phyloP scores from a whole-genome alignment of 2,888 invertebrate genomes.

The Phasia obesa region DNA sequence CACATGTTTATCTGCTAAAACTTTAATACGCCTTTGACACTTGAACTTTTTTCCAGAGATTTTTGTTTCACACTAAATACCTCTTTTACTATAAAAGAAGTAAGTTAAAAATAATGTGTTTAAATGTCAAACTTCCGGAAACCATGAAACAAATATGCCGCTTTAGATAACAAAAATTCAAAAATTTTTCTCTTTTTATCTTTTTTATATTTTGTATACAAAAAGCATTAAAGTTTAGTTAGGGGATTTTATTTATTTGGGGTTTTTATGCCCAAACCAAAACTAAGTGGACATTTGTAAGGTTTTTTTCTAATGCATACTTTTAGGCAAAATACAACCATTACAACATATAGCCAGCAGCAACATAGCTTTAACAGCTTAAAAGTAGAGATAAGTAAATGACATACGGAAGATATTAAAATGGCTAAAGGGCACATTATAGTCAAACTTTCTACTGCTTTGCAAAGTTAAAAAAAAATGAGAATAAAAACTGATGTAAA shows the following conservation, averaged over 20 bases:
- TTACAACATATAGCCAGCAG: conserved; percentile 11
- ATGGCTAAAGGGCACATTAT: conserved; percentile 56
- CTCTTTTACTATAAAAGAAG: background rate
- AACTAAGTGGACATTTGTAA: conserved; percentile 24
- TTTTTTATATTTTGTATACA: background rate
- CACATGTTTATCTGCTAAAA: conserved; percentile 22
- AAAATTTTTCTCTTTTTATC: background rate
- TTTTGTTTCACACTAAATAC: background rate
- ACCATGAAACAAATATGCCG: conserved; percentile 48
- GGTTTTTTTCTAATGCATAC: background rate
- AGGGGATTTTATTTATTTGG: background rate
- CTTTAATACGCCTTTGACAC: conserved; percentile 28
- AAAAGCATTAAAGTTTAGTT: conserved; percentile 4
- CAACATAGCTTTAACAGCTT: conserved; percentile 33
- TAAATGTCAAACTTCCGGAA: conserved; percentile 7
- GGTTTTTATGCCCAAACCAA: background rate
- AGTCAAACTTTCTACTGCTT: conserved; percentile 34
- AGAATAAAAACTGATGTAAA: conserved; percentile 45
- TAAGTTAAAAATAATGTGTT: too few relatives aligned
- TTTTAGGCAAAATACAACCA: background rate
- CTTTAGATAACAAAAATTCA: conserved; percentile 27
- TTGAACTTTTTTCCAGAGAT: background rate
- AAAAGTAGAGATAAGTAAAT: conserved; percentile 77
- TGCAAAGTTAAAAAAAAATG: background rate
- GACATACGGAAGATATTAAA: conserved; percentile 77